Percentiles rank a stretch among this genome's conserved stretches.
phyloP scores from a whole-genome alignment of 2,113 vertebrate genomes.

The Merops nubicus region DNA sequence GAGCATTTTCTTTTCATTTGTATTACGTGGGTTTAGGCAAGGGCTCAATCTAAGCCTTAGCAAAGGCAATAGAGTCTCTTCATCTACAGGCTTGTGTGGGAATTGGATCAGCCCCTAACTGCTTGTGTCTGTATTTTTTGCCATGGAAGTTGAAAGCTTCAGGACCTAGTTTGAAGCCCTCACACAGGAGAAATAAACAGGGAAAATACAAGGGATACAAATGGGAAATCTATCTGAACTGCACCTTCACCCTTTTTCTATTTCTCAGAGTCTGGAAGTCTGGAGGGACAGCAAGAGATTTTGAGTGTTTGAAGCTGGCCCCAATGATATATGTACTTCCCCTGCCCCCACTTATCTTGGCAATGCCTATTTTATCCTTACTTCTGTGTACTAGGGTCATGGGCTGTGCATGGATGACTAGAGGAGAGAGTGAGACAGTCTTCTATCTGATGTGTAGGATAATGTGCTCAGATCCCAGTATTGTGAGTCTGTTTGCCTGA shows the following conservation, averaged over 20 bases:
- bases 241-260: not conserved
- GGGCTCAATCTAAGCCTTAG: not conserved
- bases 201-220: not conserved
- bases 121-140: not conserved
- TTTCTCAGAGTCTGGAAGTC: not conserved
- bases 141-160: not conserved
- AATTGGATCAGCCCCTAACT: not conserved
- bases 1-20: not conserved
- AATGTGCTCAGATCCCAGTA: not conserved
- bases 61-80: not conserved
- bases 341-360: not conserved
- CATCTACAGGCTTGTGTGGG: not conserved
- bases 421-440: not conserved
- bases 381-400: not conserved
- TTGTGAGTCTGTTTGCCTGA: not conserved
- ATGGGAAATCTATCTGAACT: not conserved
- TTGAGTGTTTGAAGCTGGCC: not conserved
- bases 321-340: not conserved
- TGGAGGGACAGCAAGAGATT: not conserved
- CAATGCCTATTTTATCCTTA: not conserved
- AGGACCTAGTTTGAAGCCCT: not conserved
- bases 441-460: not conserved
- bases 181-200: not conserved
- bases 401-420: not conserved
- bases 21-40: not conserved